A percentile compares a stretch with the other conserved stretches of the same genome.
Conservation (phyloP, 2,113 vertebrate species). For the Aspiorhynchus laticeps region DNA sequence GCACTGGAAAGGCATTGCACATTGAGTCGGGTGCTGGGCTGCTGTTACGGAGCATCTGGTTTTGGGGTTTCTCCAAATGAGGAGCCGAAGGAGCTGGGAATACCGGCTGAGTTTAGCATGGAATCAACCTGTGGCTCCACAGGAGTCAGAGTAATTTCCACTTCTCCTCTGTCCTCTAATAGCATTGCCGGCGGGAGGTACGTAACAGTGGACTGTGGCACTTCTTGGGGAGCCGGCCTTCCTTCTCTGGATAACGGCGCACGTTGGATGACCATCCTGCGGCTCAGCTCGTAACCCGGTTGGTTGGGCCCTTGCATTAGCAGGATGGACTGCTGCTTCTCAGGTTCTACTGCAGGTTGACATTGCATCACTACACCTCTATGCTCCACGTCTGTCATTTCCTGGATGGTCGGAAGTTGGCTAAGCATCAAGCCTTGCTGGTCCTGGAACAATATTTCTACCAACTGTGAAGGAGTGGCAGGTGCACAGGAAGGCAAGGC, state of each 20-base stretch:
- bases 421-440: conserved; percentile 61
- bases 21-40: conserved; percentile 6
- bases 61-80: background rate
- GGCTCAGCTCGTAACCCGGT: conserved; percentile 63
- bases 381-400: conserved; percentile 52
- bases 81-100: conserved; percentile 15
- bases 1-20: conserved; percentile 38
- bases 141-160: conserved; percentile 69
- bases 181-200: conserved; percentile 52
- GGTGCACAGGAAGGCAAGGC: conserved; percentile 62
- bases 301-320: conserved; percentile 59
- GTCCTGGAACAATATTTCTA: conserved; percentile 73
- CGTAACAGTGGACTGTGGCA: background rate
- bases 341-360: background rate
- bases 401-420: conserved; percentile 54
- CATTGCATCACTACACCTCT: conserved; percentile 66
- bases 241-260: conserved; percentile 62
- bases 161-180: conserved; percentile 65
- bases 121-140: conserved; percentile 54
- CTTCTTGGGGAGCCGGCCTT: background rate
- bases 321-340: conserved; percentile 58
- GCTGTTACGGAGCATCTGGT: background rate
- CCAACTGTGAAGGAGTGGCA: conserved; percentile 50
- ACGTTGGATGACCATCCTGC: conserved; percentile 76
- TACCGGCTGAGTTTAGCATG: conserved; percentile 7